Evolutionary conservation across 2,113 vertebrate species (phyloP).

Genomic region (Gadus chalcogrammus): DNA sequence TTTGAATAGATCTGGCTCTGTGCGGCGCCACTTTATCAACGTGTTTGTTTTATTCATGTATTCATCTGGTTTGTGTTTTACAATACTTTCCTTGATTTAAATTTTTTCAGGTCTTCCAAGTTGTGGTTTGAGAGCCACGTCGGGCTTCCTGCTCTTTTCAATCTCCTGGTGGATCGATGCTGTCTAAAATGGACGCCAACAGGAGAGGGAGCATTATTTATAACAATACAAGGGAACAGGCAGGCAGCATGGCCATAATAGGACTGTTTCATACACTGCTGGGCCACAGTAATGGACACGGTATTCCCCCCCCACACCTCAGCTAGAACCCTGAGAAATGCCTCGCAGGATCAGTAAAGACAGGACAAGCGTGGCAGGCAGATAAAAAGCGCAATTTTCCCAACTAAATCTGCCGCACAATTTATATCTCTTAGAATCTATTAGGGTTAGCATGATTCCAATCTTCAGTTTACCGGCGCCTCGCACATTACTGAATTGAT

Average conservation of each 20-base stretch:
- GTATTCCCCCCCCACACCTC: constrained; percentile 15
- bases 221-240: constrained; percentile 28
- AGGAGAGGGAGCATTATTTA: constrained; percentile 20
- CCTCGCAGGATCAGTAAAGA: neutral
- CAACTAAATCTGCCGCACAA: too few species aligned
- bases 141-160: constrained; percentile 2
- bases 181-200: constrained; percentile 27
- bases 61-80: too few species aligned
- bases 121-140: neutral
- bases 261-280: constrained; percentile 47
- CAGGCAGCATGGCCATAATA: constrained; percentile 43
- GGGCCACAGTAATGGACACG: constrained; percentile 44
- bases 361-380: neutral
- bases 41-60: too few species aligned
- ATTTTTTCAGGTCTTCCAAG: neutral
- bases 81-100: too few species aligned
- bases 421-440: too few species aligned
- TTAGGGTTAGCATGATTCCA: too few species aligned
- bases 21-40: too few species aligned
- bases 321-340: constrained; percentile 49
- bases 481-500: too few species aligned
- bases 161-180: constrained; percentile 33
- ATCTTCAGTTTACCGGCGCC: too few species aligned
- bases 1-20: too few species aligned
- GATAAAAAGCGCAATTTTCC: too few species aligned